Evolutionary conservation across 2,797 vertebrate genomes (phyloP).

Genomic region (Megaceryle alcyon): DNA sequence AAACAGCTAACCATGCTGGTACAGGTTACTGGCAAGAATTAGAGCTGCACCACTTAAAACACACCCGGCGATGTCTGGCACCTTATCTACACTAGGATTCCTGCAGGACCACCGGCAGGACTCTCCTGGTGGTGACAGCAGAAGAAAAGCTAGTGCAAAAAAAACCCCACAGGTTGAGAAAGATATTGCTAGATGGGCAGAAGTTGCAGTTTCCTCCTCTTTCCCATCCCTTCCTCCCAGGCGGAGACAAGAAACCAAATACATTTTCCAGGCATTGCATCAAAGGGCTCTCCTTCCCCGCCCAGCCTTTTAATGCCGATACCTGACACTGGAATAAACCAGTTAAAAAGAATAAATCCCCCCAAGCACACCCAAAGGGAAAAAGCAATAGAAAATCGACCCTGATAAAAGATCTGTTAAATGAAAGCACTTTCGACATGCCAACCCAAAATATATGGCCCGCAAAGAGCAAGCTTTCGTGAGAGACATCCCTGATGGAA

Average conservation of each 20-base stretch:
- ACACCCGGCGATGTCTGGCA: not conserved
- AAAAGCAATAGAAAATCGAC: constrained; percentile 17
- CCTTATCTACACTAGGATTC: not conserved
- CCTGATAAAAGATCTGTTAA: constrained; percentile 7
- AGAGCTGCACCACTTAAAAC: not conserved
- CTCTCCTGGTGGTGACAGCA: not conserved
- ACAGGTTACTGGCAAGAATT: not conserved
- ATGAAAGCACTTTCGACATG: not conserved
- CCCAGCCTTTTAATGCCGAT: not conserved
- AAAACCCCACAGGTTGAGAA: not conserved
- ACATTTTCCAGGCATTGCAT: constrained; percentile 23
- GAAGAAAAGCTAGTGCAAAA: not conserved
- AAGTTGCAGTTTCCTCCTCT: not conserved
- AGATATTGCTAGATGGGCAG: not conserved
- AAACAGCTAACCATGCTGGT: fast-evolving
- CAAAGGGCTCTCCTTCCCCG: not conserved
- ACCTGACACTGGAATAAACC: constrained; percentile 18
- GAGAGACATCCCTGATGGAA: not conserved
- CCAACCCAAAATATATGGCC: not conserved
- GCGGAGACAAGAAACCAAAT: not conserved
- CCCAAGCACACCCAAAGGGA: not conserved
- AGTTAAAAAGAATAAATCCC: constrained; percentile 46
- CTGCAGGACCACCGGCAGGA: not conserved
- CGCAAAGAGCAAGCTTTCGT: not conserved
- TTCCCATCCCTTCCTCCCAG: not conserved